A percentile compares a stretch with the other conserved stretches of the same genome.
Evolutionary conservation across 2,113 vertebrate genomes (phyloP).

Genomic region (Rhombomys opimus): DNA sequence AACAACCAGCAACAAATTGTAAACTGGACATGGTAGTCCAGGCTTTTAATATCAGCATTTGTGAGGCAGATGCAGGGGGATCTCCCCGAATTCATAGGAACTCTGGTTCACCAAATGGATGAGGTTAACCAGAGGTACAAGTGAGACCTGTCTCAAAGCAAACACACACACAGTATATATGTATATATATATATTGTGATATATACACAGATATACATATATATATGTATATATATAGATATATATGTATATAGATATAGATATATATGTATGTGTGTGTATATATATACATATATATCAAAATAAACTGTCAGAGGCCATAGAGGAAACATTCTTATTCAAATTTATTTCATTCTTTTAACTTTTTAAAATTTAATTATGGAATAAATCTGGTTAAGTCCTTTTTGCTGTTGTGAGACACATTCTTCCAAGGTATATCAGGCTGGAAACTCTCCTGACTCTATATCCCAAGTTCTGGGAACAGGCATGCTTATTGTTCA

Average conservation of each 20-base stretch:
- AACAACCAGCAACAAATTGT: background rate
- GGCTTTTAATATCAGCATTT: background rate
- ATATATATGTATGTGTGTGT: background rate
- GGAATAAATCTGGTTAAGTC: background rate
- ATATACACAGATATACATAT: too few species aligned
- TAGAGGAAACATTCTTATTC: background rate
- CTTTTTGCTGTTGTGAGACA: background rate
- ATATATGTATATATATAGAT: background rate
- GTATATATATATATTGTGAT: background rate
- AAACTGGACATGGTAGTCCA: background rate
- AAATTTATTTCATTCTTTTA: background rate
- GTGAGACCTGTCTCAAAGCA: background rate
- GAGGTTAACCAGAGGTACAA: background rate
- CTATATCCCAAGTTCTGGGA: background rate
- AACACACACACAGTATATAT: background rate
- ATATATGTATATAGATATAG: background rate
- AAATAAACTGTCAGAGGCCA: background rate
- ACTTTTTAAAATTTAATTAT: background rate
- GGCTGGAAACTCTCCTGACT: background rate
- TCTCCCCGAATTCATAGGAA: background rate
- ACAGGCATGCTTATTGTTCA: background rate
- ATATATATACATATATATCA: too few species aligned
- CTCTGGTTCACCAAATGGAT: background rate
- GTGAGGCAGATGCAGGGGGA: background rate
- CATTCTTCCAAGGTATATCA: background rate